Evolutionary conservation across 2,113 vertebrate genomes (phyloP), one percentile per base, ranked within the genome.

Genomic region (Psammodynastes pulverulentus): DNA sequence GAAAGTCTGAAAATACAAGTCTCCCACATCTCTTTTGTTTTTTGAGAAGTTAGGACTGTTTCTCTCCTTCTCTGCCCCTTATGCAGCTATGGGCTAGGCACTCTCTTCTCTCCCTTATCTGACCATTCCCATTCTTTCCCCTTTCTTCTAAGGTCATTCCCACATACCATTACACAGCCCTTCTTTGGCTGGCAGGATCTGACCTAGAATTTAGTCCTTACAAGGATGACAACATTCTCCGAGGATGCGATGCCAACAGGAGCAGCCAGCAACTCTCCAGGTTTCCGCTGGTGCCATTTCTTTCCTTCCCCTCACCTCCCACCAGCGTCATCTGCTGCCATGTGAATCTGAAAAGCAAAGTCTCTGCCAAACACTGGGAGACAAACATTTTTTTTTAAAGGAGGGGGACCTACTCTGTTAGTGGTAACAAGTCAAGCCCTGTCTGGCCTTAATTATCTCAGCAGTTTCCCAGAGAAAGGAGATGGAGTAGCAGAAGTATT

Each of bases 271-370:
- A 89, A 86, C 48, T 58, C 52, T 45, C 4, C 10, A 88, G n/a
- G 53, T 85, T 91, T 89, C 45, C 34, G 21, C 72, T 85, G 90
- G 46, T 91, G 86, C 79, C 90, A 67, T 89, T 9, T 91, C 87
- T 54, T 89, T 89, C 90, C 72, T 58, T 72, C 90, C 17, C 87
- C 26, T 86, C 90, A 89, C 87, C 92, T 93, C 87, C 86, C 67
- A 91, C 88, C 46, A 86, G 39, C 86, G 12, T 91, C 87, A 93
- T 91, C 90, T 91, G 92, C 87, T 79, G 89, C 90, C 86, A 24
- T 91, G 23, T 34, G 53, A 86, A 91, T 91, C 49, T 29, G 86
- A 84, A 91, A 84, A 89, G 86, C 92, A 4, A 34, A 7, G 7
- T 0, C 21, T 46, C 87, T 88, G 49, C 49, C 86, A 90, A 53